Base-by-base conservation (phyloP, 2,113 vertebrate species). In the Seriola aureovittata region DNA sequence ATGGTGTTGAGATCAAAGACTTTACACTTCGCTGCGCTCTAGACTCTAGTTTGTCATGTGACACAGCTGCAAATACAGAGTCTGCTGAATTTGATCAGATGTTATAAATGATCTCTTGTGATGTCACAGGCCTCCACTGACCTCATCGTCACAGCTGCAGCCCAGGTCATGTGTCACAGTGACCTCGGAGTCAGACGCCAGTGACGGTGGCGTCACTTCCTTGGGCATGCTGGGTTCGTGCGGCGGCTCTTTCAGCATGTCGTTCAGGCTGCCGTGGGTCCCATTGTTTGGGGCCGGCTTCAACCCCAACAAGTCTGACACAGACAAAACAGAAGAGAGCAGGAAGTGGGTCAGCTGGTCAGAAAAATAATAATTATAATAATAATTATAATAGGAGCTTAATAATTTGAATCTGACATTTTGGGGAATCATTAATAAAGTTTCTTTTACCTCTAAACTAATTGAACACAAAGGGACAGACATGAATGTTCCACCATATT, bases 231-330 rank as follows among this genome's bases (percentile, higher is more conserved):
- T 79, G n/a, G 98, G 98, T 16, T 93, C 95, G 82, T 94, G 95
- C 4, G 93, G 90, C 6, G 96, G 97, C 1, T 90, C 93, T 32
- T 94, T 95, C 25, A 99, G 84, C 59, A 99, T 88, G 75, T 96
- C 96, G 81, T 99, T 99, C 89, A 99, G 89, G 91, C 97, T 99
- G 88, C 98, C 98, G 0, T 98, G 96, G 0, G 98, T 99, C 23
- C 98, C 98, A 7, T 99, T 99, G 93, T 99, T 99, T 0, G 97
- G 97, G 46, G 96, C 97, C 19, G 98, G 97, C 48, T 95, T 97
- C 89, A 99, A 82, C 21, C 97, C 97, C 78, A 99, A 93, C 62
- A 99, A 92, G 92, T 99, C 98, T 99, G 82, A 38, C 66, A 71
- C 11, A 42, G 0, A 0, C 5, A n/a, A 25, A 1, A 6, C 5